Evolutionary conservation across 2,888 invertebrate genomes (phyloP).

Genomic region (Rhamphomyia laevipes): DNA sequence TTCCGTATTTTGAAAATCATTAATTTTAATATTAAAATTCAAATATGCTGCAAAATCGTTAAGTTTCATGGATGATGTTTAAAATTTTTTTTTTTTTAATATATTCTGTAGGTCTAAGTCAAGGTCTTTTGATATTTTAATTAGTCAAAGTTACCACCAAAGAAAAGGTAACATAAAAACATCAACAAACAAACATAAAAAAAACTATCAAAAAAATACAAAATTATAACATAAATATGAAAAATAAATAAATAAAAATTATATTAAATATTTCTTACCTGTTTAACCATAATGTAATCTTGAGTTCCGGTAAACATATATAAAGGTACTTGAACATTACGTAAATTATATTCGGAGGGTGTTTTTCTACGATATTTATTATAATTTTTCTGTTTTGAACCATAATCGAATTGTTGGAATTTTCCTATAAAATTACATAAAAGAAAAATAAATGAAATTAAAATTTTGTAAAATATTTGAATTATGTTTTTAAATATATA

Average conservation of each 20-base stretch:
- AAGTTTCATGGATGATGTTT: not conserved
- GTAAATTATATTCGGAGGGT: constrained; percentile 27
- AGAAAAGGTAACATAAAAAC: too few relatives aligned
- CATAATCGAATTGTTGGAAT: constrained; percentile 30
- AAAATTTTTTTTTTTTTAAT: not conserved
- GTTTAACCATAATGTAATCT: constrained; percentile 22
- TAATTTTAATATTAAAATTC: too few relatives aligned
- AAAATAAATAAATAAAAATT: too few relatives aligned
- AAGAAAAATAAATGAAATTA: too few relatives aligned
- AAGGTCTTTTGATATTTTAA: not conserved
- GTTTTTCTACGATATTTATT: constrained; percentile 23
- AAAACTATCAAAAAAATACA: too few relatives aligned
- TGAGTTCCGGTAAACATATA: constrained; percentile 28
- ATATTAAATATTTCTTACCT: constrained; percentile 14
- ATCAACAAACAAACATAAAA: too few relatives aligned
- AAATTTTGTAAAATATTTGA: too few relatives aligned
- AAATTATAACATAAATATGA: too few relatives aligned
- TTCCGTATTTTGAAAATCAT: too few relatives aligned
- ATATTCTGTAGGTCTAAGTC: not conserved
- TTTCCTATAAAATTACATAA: constrained; percentile 19
- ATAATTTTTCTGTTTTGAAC: constrained; percentile 22
- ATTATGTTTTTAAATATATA: too few relatives aligned
- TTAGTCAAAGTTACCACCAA: too few relatives aligned
- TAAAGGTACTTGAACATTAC: constrained; percentile 27
- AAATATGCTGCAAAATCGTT: too few relatives aligned